Evolutionary conservation across 1,140 invertebrate species (phyloP).

Genomic region (Aphidius gifuensis): DNA sequence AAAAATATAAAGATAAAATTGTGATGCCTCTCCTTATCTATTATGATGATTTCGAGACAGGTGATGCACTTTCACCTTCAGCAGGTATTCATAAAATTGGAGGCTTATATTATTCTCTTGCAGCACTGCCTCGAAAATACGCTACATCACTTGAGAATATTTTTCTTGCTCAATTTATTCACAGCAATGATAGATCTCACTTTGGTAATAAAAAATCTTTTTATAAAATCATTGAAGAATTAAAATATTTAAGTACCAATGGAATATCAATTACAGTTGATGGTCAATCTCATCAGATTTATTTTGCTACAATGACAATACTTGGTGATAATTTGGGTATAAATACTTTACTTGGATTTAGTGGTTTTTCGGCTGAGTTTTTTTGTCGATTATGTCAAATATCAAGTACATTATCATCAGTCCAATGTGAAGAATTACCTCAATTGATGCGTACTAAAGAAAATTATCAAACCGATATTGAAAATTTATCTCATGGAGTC

Average conservation of each 20-base stretch:
- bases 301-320: background rate
- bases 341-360: no score
- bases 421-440: no score
- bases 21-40: no score
- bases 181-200: background rate
- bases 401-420: no score
- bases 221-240: background rate
- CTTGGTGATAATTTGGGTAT: no score
- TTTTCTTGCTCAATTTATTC: conserved; percentile 6
- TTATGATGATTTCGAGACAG: conserved; percentile 12
- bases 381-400: no score
- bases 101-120: background rate
- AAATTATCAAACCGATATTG: no score
- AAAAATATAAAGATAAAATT: no score
- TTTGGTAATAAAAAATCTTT: conserved; percentile 10
- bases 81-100: conserved; percentile 12
- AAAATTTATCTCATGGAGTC: no score
- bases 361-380: no score
- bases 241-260: background rate
- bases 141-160: background rate
- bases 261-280: background rate
- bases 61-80: background rate
- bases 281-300: background rate
- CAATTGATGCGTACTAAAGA: no score
- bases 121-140: background rate